Conservation (phyloP, 2,113 vertebrate genomes). For the Phyllopteryx taeniolatus region DNA sequence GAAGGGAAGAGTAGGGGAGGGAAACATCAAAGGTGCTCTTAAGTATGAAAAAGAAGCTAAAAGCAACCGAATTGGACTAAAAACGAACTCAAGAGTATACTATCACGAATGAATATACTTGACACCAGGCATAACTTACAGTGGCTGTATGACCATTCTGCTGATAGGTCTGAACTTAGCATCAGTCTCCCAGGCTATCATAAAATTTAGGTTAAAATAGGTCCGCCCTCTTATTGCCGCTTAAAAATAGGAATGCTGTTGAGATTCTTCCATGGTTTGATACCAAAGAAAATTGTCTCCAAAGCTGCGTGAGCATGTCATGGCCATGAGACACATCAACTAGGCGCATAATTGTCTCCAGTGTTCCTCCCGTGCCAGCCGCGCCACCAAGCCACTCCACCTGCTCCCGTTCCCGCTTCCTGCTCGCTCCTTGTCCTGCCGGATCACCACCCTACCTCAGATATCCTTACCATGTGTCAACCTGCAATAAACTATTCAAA, state of each 20-base stretch:
- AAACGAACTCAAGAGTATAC: slow-evolving; percentile 30
- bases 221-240: neutral
- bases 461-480: slow-evolving; percentile 12
- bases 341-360: neutral
- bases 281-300: slow-evolving; percentile 10
- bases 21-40: slow-evolving; percentile 61
- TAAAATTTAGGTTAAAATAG: slow-evolving; percentile 14
- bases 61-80: slow-evolving; percentile 26
- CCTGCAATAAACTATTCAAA: neutral
- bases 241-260: slow-evolving; percentile 13
- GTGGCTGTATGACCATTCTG: slow-evolving; percentile 32
- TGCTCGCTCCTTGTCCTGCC: too few relatives aligned
- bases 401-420: too few relatives aligned
- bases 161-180: slow-evolving; percentile 35
- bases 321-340: slow-evolving; percentile 28
- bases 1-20: slow-evolving; percentile 40
- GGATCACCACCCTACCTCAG: too few relatives aligned
- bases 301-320: slow-evolving; percentile 6
- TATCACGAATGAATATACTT: slow-evolving; percentile 53
- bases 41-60: slow-evolving; percentile 23
- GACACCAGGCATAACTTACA: slow-evolving; percentile 49
- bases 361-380: too few relatives aligned
- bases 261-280: slow-evolving; percentile 36
- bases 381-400: too few relatives aligned
- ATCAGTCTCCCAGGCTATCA: slow-evolving; percentile 29